Evolutionary conservation across 2,797 vertebrate genomes (phyloP), one percentile per base, ranked within the genome.

Genomic region (Acomys russatus): DNA sequence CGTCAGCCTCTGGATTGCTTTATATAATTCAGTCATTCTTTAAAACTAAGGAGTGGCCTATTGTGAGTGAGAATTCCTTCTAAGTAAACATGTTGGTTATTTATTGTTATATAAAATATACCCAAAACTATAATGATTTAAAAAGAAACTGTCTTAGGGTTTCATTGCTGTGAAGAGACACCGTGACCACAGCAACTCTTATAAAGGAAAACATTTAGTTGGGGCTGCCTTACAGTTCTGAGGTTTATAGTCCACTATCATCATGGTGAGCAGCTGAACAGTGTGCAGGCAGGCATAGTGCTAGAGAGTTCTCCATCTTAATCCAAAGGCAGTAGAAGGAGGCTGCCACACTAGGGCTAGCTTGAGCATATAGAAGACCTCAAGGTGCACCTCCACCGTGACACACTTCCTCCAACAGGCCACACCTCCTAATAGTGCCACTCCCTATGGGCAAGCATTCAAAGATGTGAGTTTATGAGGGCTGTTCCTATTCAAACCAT

Each of bases 1-100:
- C 66, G 6, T 68, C 63, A 12, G 51, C 10, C n/a, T 78, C 64
- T 78, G 78, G 49, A 73, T 23, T 90, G 23, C 14, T 71, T 84
- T 71, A 84, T n/a, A 35, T 71, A 92, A 92, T n/a, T 92, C 73
- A 90, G 18, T 74, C 85, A 86, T 35, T 74, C 88, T 94, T 94
- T 51, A 20, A 79, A 96, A 92, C n/a, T 56, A 77, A 90, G 4
- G 22, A 80, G 9, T 85, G 14, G 28, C 3, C 70, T 44, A 63
- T 23, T 14, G 87, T 51, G 80, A 54, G 87, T 51, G 80, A 54
- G 49, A 94, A 90, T 88, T 63, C 38, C 23, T 38, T 76, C 82
- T 6, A 85, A 15, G 25, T 87, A 76, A 93, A 85, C 59, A 10
- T 3, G 23, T 83, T 84, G 61, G 38, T 78, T 88, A 84, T 33